Percentiles rank a stretch among this genome's conserved stretches.
Evolutionary conservation across 1,140 invertebrate species (phyloP).

Genomic region (Onthophagus taurus): DNA sequence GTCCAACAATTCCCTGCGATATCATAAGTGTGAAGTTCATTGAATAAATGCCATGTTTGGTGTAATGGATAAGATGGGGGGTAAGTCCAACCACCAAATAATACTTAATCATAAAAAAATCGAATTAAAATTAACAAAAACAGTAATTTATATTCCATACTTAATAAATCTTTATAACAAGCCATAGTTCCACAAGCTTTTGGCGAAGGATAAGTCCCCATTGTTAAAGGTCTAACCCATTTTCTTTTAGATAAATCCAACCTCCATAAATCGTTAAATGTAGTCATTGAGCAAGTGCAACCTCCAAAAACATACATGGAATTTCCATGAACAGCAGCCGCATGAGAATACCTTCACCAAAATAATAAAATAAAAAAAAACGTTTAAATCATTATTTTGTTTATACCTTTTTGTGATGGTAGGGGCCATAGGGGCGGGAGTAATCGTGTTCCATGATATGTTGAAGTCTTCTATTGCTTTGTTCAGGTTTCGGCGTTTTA

Average conservation of each 20-base stretch:
- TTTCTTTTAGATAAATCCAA: slow-evolving; percentile 77
- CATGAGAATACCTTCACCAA: slow-evolving; percentile 93
- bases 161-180: slow-evolving; percentile 61
- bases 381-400: no score
- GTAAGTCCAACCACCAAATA: slow-evolving; percentile 95
- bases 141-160: slow-evolving; percentile 16
- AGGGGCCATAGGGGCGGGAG: slow-evolving; percentile 45
- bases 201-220: slow-evolving; percentile 88
- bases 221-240: slow-evolving; percentile 72
- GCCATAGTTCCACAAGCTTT: slow-evolving; percentile 92
- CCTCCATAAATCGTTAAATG: slow-evolving; percentile 95
- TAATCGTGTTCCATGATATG: slow-evolving; percentile 55
- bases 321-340: slow-evolving; percentile 72
- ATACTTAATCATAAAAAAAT: slow-evolving; percentile 47
- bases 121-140: background rate
- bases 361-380: no score
- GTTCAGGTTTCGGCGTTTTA: slow-evolving; percentile 55
- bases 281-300: slow-evolving; percentile 86
- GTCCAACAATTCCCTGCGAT: slow-evolving; percentile 78
- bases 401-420: slow-evolving; percentile 77
- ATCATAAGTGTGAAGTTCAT: slow-evolving; percentile 88
- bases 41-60: slow-evolving; percentile 81
- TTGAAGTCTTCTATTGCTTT: slow-evolving; percentile 59
- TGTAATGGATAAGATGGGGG: slow-evolving; percentile 84
- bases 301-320: slow-evolving; percentile 95